Conservation (phyloP, 2,888 invertebrate species). For the Gastracanthus pulcherrimus region DNA sequence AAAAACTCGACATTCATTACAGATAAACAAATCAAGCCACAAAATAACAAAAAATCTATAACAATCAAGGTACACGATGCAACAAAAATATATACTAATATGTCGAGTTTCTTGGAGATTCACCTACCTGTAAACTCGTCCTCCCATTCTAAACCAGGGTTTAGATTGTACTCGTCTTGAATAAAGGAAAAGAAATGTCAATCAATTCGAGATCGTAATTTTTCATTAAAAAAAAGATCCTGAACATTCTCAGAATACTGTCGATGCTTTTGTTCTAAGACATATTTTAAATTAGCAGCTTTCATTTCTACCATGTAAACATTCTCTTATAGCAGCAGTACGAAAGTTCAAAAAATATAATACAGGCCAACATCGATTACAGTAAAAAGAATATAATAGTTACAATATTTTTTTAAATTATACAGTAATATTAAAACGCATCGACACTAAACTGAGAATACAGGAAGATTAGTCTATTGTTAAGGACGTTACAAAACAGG, state of each 20-base stretch:
- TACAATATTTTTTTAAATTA: no score
- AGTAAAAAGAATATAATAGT: no score
- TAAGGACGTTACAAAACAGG: slow-evolving; percentile 46
- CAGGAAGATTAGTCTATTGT: slow-evolving; percentile 49
- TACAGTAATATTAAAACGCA: slow-evolving; percentile 24
- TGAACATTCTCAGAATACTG: slow-evolving; percentile 54
- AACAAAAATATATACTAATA: slow-evolving; percentile 36
- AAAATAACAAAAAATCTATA: slow-evolving; percentile 7
- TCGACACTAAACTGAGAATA: slow-evolving; percentile 55
- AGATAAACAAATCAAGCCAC: background rate
- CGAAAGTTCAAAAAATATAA: background rate
- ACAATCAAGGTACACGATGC: slow-evolving; percentile 26
- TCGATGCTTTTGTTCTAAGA: slow-evolving; percentile 34
- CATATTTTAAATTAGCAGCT: background rate
- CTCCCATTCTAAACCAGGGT: slow-evolving; percentile 99
- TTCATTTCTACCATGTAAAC: background rate
- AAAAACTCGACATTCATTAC: slow-evolving; percentile 17
- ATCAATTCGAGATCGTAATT: slow-evolving; percentile 76
- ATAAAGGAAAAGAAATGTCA: slow-evolving; percentile 81
- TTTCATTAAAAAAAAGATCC: slow-evolving; percentile 58
- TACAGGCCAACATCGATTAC: no score
- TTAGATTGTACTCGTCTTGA: slow-evolving; percentile 99
- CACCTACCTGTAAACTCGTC: slow-evolving; percentile 99
- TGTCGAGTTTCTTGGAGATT: slow-evolving; percentile 60
- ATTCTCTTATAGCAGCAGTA: slow-evolving; percentile 4